A percentile compares a stretch with the other conserved stretches of the same genome.
Conservation (phyloP, 2,888 invertebrate genomes). For the Mesorhabditis belari region DNA sequence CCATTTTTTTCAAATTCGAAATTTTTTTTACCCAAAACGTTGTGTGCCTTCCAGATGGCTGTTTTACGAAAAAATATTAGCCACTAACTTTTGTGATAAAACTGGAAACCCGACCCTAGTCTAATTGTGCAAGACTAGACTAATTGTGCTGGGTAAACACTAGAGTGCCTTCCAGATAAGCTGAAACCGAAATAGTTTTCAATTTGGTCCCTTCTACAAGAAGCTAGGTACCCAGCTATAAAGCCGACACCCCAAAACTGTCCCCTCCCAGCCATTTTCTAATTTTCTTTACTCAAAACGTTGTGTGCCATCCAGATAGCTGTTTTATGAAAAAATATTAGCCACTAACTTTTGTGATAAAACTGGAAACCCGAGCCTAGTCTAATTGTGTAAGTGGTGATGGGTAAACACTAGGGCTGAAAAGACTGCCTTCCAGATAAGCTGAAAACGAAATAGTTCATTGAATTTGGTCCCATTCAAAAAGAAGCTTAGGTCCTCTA, state of each 20-base stretch:
- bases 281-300: too few species aligned
- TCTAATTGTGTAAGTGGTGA: too few species aligned
- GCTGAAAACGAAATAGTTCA: conserved; percentile 81
- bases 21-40: too few species aligned
- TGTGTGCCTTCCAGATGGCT: too few species aligned
- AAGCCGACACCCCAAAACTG: too few species aligned
- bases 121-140: too few species aligned
- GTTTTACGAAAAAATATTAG: not conserved
- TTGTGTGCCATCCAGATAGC: too few species aligned
- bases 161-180: conserved; percentile 65
- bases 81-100: not conserved
- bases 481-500: too few species aligned
- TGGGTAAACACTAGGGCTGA: not conserved
- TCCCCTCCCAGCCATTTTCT: conserved; percentile 90
- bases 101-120: too few species aligned
- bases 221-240: conserved; percentile 84
- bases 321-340: not conserved
- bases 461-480: conserved; percentile 89
- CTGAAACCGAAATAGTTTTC: conserved; percentile 84
- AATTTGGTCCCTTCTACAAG: conserved; percentile 85
- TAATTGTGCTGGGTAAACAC: not conserved
- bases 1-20: too few species aligned
- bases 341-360: not conserved
- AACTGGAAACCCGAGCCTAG: too few species aligned
- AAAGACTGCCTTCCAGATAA: conserved; percentile 64